Conservation (phyloP, 2,888 invertebrate genomes). For the Masnerella sp. region DNA sequence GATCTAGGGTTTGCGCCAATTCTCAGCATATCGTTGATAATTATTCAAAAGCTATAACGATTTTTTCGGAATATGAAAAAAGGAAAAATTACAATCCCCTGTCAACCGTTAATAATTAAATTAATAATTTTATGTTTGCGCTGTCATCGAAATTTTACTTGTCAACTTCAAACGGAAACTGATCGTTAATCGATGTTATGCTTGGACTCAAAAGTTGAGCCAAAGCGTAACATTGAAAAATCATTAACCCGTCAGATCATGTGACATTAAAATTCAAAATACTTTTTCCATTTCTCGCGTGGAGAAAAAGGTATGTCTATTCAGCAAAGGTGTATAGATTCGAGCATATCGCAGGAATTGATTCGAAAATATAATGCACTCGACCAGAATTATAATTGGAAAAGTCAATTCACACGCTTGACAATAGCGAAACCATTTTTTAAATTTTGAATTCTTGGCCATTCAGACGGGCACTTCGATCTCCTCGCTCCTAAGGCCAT, state of each 20-base stretch:
- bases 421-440: constrained; percentile 50
- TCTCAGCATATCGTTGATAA: too few species aligned
- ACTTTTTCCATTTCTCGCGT: constrained; percentile 20
- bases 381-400: constrained; percentile 55
- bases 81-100: too few species aligned
- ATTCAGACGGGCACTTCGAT: constrained; percentile 39
- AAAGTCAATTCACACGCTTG: constrained; percentile 53
- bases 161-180: too few species aligned
- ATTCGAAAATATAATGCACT: constrained; percentile 50
- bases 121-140: too few species aligned
- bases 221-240: constrained; percentile 23
- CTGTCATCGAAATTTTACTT: too few species aligned
- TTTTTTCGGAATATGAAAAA: too few species aligned
- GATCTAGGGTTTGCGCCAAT: neutral
- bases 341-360: constrained; percentile 33
- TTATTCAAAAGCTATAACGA: too few species aligned
- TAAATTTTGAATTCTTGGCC: constrained; percentile 45
- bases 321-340: constrained; percentile 18
- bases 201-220: too few species aligned
- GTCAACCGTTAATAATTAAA: too few species aligned
- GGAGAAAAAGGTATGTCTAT: constrained; percentile 34
- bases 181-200: too few species aligned
- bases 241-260: constrained; percentile 37
- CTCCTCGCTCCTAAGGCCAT: constrained; percentile 25
- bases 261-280: constrained; percentile 49